Evolutionary conservation across 2,888 invertebrate genomes (phyloP).

Genomic region (Harpalus rufipes): DNA sequence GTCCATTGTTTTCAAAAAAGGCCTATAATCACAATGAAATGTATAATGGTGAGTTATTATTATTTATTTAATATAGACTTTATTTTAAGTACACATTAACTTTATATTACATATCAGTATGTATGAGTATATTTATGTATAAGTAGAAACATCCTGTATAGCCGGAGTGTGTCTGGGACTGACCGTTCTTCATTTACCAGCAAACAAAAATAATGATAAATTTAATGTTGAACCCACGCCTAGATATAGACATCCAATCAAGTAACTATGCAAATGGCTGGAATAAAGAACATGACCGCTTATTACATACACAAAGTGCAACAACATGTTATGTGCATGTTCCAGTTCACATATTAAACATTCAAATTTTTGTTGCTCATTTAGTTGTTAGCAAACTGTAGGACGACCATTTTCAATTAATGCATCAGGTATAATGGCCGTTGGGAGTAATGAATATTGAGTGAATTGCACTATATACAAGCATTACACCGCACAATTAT

Average conservation of each 20-base stretch:
- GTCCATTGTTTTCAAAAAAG: no score
- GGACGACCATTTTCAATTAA: slow-evolving; percentile 64
- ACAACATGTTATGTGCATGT: slow-evolving; percentile 49
- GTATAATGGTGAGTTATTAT: no score
- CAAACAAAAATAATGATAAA: slow-evolving; percentile 34
- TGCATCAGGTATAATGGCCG: slow-evolving; percentile 61
- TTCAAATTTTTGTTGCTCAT: slow-evolving; percentile 59
- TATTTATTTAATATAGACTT: no score
- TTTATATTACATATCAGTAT: no score
- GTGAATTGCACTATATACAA: slow-evolving; percentile 66
- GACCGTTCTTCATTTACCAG: slow-evolving; percentile 15
- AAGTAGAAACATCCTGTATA: background rate
- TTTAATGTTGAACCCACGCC: slow-evolving; percentile 50
- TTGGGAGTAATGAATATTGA: slow-evolving; percentile 64
- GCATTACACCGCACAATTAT: slow-evolving; percentile 64
- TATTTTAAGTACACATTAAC: no score
- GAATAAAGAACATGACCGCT: slow-evolving; percentile 49
- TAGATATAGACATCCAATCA: slow-evolving; percentile 56
- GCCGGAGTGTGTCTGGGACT: background rate
- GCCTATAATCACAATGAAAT: no score
- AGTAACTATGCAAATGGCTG: slow-evolving; percentile 55
- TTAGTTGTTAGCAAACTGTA: slow-evolving; percentile 63
- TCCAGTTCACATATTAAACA: slow-evolving; percentile 59
- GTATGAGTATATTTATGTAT: no score
- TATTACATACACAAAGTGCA: slow-evolving; percentile 58